Percentiles rank a stretch among this genome's conserved stretches.
Conservation (phyloP, 2,797 vertebrate species). For the Spea hammondii region DNA sequence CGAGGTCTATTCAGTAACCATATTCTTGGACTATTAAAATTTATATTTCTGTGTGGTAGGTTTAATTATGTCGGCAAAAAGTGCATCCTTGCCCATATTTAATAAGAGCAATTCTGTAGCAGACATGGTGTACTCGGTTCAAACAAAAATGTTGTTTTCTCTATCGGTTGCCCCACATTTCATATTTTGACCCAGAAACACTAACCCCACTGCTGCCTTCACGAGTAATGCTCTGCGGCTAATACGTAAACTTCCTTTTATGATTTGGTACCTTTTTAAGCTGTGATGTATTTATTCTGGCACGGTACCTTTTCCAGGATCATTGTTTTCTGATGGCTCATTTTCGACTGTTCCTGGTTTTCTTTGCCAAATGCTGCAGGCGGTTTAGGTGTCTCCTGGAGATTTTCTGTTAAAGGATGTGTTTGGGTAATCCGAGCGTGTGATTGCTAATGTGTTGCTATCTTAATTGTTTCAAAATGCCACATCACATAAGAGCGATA, state of each 20-base stretch:
- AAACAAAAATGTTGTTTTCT: too few species aligned
- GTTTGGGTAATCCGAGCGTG: background rate
- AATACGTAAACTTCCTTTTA: background rate
- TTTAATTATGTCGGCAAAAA: too few species aligned
- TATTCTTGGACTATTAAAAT: too few species aligned
- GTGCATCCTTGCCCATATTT: too few species aligned
- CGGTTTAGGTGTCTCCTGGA: background rate
- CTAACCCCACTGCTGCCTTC: too few species aligned
- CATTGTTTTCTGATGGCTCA: background rate
- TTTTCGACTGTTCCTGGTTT: background rate
- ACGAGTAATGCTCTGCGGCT: too few species aligned
- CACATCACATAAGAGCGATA: constrained; percentile 5
- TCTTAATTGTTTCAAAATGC: constrained; percentile 2
- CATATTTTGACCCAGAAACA: too few species aligned
- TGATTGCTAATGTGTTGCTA: background rate
- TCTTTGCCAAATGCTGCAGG: constrained; percentile 5
- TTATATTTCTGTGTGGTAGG: too few species aligned
- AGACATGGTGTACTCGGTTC: too few species aligned
- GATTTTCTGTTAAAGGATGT: background rate
- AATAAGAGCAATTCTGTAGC: too few species aligned
- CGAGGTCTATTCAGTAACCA: too few species aligned
- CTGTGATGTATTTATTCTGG: background rate
- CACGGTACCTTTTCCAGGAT: background rate
- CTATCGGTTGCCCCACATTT: too few species aligned
- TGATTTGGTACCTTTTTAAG: background rate